Evolutionary conservation across 1,140 invertebrate species (phyloP).

Genomic region (Drosophila funebris): DNA sequence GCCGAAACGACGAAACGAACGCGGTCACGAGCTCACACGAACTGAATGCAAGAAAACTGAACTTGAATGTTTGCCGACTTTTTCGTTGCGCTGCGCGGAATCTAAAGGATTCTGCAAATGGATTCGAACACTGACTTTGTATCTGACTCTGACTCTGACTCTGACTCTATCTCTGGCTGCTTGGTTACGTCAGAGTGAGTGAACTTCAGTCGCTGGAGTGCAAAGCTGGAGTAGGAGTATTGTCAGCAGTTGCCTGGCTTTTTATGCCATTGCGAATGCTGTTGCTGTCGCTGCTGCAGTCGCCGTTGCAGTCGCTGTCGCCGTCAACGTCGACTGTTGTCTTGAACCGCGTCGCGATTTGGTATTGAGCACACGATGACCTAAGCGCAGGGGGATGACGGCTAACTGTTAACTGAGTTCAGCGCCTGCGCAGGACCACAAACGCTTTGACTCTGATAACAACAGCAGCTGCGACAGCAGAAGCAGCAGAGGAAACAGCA

Average conservation of each 20-base stretch:
- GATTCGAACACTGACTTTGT: constrained; percentile 19
- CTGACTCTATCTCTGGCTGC: neutral
- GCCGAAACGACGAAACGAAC: constrained; percentile 46
- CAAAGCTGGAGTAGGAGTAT: constrained; percentile 77
- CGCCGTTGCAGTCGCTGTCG: constrained; percentile 22
- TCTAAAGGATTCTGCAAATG: constrained; percentile 15
- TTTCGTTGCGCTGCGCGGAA: neutral
- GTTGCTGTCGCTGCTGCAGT: constrained; percentile 23
- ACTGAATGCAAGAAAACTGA: constrained; percentile 49
- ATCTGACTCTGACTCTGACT: constrained; percentile 17
- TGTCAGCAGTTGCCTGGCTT: constrained; percentile 60
- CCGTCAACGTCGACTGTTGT: constrained; percentile 12
- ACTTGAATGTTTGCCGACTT: constrained; percentile 21
- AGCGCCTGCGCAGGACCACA: constrained; percentile 57
- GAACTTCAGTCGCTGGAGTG: constrained; percentile 65
- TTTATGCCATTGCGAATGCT: constrained; percentile 67
- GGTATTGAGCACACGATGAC: constrained; percentile 32
- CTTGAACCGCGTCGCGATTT: constrained; percentile 59
- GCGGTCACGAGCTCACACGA: constrained; percentile 67
- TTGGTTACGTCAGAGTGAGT: constrained; percentile 44
- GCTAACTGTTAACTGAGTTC: constrained; percentile 16
- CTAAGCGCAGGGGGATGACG: constrained; percentile 48
- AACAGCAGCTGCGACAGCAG: constrained; percentile 27
- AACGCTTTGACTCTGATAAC: constrained; percentile 43
- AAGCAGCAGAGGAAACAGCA: no score